Conservation (phyloP, 2,113 vertebrate species). For the Sciurus niger region DNA sequence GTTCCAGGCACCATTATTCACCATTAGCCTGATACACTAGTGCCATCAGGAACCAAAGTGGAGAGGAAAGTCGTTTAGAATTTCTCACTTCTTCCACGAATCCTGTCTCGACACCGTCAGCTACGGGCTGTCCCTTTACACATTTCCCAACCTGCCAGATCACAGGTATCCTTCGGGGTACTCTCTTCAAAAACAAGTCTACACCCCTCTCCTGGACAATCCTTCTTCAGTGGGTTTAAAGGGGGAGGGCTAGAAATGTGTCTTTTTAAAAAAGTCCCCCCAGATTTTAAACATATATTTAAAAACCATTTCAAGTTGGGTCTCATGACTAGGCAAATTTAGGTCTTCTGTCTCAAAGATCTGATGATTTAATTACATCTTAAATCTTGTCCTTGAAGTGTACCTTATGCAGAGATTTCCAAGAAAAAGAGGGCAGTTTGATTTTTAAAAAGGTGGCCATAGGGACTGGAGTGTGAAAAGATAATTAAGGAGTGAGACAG, state of each 20-base stretch:
- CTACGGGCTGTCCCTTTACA: neutral
- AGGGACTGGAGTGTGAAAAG: conserved; percentile 72
- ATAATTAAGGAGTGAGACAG: conserved; percentile 73
- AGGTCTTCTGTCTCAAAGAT: neutral
- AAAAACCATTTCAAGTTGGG: neutral
- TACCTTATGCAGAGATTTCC: conserved; percentile 63
- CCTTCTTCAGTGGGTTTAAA: neutral
- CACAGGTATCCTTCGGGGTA: neutral
- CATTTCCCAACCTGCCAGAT: neutral
- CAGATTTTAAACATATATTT: neutral
- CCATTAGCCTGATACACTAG: neutral
- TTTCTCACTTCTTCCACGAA: neutral
- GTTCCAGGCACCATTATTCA: neutral
- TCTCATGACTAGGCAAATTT: conserved; percentile 31
- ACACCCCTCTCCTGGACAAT: neutral
- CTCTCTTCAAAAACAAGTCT: neutral
- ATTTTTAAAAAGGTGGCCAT: conserved; percentile 62
- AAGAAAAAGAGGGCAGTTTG: conserved; percentile 63
- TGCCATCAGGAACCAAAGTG: neutral
- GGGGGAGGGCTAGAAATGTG: neutral
- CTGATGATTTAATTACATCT: conserved; percentile 70
- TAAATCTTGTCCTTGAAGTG: conserved; percentile 51
- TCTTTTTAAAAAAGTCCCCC: neutral
- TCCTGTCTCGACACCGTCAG: neutral
- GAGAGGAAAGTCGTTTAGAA: neutral